A percentile compares a stretch with the other conserved stretches of the same genome.
phyloP scores from a whole-genome alignment of 2,888 invertebrate species.

The Trimorus sp. region DNA sequence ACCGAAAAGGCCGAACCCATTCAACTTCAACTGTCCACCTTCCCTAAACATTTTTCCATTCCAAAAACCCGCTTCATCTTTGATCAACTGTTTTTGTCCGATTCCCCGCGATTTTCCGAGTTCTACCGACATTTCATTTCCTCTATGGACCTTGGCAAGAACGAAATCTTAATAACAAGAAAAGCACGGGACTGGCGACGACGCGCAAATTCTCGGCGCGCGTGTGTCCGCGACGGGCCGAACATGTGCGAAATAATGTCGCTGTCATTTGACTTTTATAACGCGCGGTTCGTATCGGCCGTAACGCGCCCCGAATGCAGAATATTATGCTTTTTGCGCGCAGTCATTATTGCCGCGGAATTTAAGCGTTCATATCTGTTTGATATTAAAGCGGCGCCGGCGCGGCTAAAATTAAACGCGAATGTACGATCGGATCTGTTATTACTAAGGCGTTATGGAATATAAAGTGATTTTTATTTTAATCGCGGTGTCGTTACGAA shows the following conservation, averaged over 20 bases:
- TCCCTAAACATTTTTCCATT: too few species aligned
- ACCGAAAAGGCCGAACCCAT: too few species aligned
- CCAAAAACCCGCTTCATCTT: too few species aligned
- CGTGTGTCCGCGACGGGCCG: neutral
- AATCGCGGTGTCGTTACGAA: slow-evolving; percentile 19
- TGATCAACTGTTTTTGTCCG: too few species aligned
- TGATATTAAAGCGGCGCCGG: slow-evolving; percentile 38
- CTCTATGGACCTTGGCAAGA: too few species aligned
- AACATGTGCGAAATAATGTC: slow-evolving; percentile 35
- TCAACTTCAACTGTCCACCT: too few species aligned
- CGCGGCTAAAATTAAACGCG: slow-evolving; percentile 38
- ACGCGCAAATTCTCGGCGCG: too few species aligned
- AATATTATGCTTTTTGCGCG: slow-evolving; percentile 40
- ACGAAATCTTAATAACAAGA: too few species aligned
- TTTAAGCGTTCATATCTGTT: slow-evolving; percentile 47
- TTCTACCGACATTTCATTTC: too few species aligned
- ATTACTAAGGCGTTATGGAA: slow-evolving; percentile 35
- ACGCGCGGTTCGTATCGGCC: slow-evolving; percentile 17
- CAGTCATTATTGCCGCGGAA: slow-evolving; percentile 40
- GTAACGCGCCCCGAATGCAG: slow-evolving; percentile 31
- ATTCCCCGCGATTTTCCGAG: too few species aligned
- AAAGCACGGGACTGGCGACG: too few species aligned
- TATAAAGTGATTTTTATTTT: slow-evolving; percentile 49
- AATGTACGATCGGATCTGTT: slow-evolving; percentile 28
- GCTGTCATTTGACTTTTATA: slow-evolving; percentile 40